phyloP scores from a whole-genome alignment of 2,797 vertebrate genomes.

The Argentina silus region DNA sequence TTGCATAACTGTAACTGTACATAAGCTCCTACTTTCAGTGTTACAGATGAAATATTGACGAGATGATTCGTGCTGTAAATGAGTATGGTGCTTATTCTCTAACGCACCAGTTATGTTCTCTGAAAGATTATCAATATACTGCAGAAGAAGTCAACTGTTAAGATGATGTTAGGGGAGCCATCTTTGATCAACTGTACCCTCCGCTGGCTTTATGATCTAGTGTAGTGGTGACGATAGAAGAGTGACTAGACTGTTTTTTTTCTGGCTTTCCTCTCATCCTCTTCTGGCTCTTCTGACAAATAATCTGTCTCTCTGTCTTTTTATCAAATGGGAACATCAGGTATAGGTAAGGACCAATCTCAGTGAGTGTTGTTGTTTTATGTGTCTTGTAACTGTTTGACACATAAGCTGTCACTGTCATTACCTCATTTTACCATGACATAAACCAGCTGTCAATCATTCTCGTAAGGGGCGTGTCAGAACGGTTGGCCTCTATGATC shows the following conservation, averaged over 20 bases:
- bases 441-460: constrained; percentile 38
- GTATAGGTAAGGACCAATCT: constrained; percentile 76
- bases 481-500: no score
- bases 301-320: constrained; percentile 52
- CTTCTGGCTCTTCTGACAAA: constrained; percentile 32
- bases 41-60: not conserved
- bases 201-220: not conserved
- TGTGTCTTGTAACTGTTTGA: constrained; percentile 36
- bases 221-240: not conserved
- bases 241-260: not conserved
- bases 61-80: not conserved
- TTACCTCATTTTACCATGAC: constrained; percentile 60
- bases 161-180: not conserved
- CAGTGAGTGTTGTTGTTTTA: constrained; percentile 31
- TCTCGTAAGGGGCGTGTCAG: not conserved
- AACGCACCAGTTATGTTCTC: constrained; percentile 24
- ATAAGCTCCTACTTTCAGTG: no score
- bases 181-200: not conserved
- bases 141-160: not conserved
- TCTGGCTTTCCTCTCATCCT: not conserved
- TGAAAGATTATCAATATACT: constrained; percentile 23
- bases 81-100: not conserved
- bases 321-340: constrained; percentile 57
- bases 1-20: no score
- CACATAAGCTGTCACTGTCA: constrained; percentile 28